phyloP scores from a whole-genome alignment of 2,113 vertebrate species.

The Ploceus nigricollis region DNA sequence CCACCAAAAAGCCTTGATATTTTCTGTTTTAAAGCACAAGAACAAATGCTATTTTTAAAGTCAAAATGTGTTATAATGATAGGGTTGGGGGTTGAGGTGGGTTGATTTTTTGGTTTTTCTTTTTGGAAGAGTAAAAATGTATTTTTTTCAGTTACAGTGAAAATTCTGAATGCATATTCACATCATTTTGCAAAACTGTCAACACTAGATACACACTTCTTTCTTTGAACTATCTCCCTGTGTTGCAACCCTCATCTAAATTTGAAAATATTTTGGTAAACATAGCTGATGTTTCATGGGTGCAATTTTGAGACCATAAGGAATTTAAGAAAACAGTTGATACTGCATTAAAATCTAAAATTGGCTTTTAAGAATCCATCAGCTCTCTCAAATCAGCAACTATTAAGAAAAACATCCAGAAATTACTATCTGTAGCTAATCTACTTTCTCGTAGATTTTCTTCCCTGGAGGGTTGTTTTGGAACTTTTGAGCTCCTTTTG shows the following conservation, averaged over 20 bases:
- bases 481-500: background rate
- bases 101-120: background rate
- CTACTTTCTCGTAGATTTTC: background rate
- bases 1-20: background rate
- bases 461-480: background rate
- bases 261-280: constrained; percentile 62
- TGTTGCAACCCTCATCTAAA: constrained; percentile 36
- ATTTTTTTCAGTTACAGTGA: constrained; percentile 6
- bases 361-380: background rate
- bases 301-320: constrained; percentile 40
- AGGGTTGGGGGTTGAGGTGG: background rate
- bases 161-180: constrained; percentile 12
- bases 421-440: background rate
- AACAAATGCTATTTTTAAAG: constrained; percentile 43
- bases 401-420: background rate
- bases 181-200: constrained; percentile 45
- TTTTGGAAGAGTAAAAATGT: background rate
- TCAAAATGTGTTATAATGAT: constrained; percentile 32
- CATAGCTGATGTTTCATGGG: constrained; percentile 43
- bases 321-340: constrained; percentile 51
- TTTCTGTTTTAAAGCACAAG: background rate
- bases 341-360: constrained; percentile 22
- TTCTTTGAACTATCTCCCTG: constrained; percentile 26
- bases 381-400: background rate
- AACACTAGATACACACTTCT: constrained; percentile 13